Base-by-base conservation (phyloP, 2,797 vertebrate genomes). In the Semotilus atromaculatus region DNA sequence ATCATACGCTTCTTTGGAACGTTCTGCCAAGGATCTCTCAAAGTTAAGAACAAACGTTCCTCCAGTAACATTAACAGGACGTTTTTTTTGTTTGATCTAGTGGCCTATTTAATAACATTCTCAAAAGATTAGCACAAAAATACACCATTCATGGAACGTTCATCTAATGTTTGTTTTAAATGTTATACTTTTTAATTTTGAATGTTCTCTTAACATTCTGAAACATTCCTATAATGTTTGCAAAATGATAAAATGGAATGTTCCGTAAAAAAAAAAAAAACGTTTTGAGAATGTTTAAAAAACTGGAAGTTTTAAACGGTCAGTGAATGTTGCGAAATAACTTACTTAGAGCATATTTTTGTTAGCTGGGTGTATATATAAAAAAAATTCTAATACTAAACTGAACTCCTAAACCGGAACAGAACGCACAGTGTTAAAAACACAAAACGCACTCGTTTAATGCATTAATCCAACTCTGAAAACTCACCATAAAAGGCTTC, bases 381-480 rank as follows among this genome's bases (percentile, higher is more conserved):
- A n/a, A n/a, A n/a, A n/a, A n/a, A n/a, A n/a, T n/a, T n/a, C 34
- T 21, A 23, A n/a, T 71, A 38, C 16, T 79, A 13, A 45, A 71
- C 10, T 34, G 18, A 62, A 73, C 40, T 16, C 58, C 5, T 29
- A 14, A 23, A 36, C 38, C 36, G 36, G 18, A 21, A 19, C 53
- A 60, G 51, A 23, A 14, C 8, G 7, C 80, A 36, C 11, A 0
- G 71, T 21, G 71, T 36, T 64, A 53, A 75, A 38, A 66, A 36
- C n/a, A 38, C 60, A 55, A 62, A 64, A 64, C 9, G 40, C 0
- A 8, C 70, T 64, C 9, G 3, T 62, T 74, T 82, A 74, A 64
- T 82, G 31, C 40, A 82, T 82, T 82, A 48, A 82, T 53, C 31
- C 58, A 14, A 64, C 81, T 58, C 38, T 16, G 10, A n/a, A n/a